phyloP scores from a whole-genome alignment of 2,113 vertebrate genomes.

The Percopsis transmontana region DNA sequence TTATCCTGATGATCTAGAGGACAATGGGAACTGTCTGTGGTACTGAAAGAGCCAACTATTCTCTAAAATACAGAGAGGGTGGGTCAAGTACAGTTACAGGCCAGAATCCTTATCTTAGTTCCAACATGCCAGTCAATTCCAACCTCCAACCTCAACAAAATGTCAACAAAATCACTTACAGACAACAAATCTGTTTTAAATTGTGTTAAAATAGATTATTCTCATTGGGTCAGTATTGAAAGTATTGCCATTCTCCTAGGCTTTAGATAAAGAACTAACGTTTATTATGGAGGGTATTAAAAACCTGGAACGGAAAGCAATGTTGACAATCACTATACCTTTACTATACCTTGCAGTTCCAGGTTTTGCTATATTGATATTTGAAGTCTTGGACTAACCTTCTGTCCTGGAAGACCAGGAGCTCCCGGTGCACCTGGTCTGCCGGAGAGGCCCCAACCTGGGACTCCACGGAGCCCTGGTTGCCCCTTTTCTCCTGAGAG shows the following conservation, averaged over 20 bases:
- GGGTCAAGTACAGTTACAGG: neutral
- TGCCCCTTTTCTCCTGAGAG: slow-evolving; percentile 63
- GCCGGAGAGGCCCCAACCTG: slow-evolving; percentile 46
- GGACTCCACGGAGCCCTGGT: slow-evolving; percentile 42
- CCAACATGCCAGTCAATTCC: neutral
- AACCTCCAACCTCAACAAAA: neutral
- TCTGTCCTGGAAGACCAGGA: slow-evolving; percentile 57
- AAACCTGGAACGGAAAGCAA: neutral
- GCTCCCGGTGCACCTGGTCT: slow-evolving; percentile 51
- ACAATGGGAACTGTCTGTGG: neutral
- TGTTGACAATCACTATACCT: neutral
- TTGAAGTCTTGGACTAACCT: slow-evolving; percentile 53
- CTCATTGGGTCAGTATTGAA: neutral
- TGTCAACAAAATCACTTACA: no score
- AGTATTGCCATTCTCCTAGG: neutral
- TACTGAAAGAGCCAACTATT: neutral
- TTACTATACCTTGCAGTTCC: no score
- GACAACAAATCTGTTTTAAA: no score
- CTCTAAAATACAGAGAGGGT: neutral
- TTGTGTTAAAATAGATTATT: neutral
- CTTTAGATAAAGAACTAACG: neutral
- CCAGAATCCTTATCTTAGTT: neutral
- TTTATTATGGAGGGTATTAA: neutral
- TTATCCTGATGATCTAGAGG: neutral
- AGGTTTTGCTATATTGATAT: neutral